Evolutionary conservation across 2,888 invertebrate species (phyloP), one percentile per base, ranked within the genome.

Genomic region (Pseudanteris insignis): DNA sequence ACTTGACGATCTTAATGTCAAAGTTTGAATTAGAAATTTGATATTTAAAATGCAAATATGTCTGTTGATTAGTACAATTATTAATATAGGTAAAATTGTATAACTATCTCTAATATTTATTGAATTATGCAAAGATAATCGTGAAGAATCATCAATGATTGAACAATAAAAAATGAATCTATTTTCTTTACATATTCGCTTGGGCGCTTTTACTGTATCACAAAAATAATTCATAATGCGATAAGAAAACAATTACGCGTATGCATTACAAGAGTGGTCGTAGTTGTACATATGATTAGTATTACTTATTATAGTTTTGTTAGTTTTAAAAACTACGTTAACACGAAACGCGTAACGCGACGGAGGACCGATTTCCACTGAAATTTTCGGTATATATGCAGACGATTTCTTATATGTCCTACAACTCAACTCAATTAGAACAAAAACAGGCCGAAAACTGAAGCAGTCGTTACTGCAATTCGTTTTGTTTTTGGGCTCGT

Each of bases 1-100:
- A 74, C 63, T 72, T 65, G 65, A 69, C 69, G 73, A 72, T 68
- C 65, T 67, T 70, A 69, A 71, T n/a, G n/a, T n/a, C n/a, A n/a
- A n/a, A n/a, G n/a, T n/a, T 69, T 69, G 72, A 71, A 70, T 67
- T 67, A 70, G 69, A 68, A 70, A 63, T 71, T 63, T 50, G 32
- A 50, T 62, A 69, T 48, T 32, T 70, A 71, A 72, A 70, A 73
- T 65, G 68, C 54, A 54, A 74, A 76, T 69, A 65, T 65, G 4
- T 26, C 10, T 6, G 28, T 41, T 37, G 36, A 36, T 21, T 37
- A 29, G 37, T 41, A 44, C 43, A 58, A 55, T 65, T 65, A 67
- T 72, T 41, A 43, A 57, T 33, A 48, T 57, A 48, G 47, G 43
- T 36, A 43, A 38, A 54, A 54, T 37, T 38, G 46, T 33, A 25